A percentile compares a stretch with the other conserved stretches of the same genome.
phyloP scores from a whole-genome alignment of 2,888 invertebrate genomes.

The Masnerella sp. region DNA sequence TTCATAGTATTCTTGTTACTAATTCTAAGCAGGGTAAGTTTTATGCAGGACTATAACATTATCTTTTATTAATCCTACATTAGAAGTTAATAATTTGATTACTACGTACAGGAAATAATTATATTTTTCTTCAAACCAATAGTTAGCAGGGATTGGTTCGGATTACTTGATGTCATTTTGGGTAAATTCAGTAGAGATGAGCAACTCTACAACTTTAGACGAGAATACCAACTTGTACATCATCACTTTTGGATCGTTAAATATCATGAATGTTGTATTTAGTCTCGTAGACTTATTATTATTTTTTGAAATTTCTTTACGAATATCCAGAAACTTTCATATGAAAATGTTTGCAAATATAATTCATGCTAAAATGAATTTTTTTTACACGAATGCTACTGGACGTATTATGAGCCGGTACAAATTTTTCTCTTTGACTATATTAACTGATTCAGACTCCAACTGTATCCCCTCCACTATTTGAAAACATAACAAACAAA shows the following conservation, averaged over 20 bases:
- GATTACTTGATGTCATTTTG: constrained; percentile 77
- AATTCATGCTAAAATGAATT: constrained; percentile 82
- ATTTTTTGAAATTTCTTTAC: constrained; percentile 85
- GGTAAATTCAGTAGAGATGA: constrained; percentile 79
- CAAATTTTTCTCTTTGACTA: neutral
- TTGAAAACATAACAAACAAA: no score
- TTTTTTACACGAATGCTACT: neutral
- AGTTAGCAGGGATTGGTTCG: constrained; percentile 70
- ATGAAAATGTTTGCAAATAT: constrained; percentile 89
- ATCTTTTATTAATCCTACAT: constrained; percentile 19
- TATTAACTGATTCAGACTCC: constrained; percentile 7
- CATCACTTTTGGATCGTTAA: constrained; percentile 79
- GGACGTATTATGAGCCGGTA: constrained; percentile 1
- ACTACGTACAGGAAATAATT: no score
- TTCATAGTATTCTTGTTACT: constrained; percentile 35
- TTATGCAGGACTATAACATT: neutral
- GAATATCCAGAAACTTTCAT: constrained; percentile 87
- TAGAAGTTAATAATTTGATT: constrained; percentile 10
- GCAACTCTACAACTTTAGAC: constrained; percentile 66
- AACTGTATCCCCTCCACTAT: no score
- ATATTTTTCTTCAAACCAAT: constrained; percentile 54
- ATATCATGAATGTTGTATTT: constrained; percentile 74
- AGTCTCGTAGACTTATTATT: constrained; percentile 76
- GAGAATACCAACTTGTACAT: constrained; percentile 77
- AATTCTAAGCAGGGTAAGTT: constrained; percentile 25